phyloP scores from a whole-genome alignment of 2,888 invertebrate genomes.

The Polylopha cassiicola region DNA sequence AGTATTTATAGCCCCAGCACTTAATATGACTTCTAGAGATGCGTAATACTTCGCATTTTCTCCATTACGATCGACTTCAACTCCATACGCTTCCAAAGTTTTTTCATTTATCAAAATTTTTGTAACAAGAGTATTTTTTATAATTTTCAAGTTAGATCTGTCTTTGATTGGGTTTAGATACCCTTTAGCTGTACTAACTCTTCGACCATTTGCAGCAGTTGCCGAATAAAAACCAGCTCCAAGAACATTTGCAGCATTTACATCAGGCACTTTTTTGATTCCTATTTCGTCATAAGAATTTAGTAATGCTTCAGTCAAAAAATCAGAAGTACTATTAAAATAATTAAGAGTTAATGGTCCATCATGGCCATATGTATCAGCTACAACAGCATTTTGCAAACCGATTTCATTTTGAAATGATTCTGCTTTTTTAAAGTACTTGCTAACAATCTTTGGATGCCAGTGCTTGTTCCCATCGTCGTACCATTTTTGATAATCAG shows the following conservation, averaged over 20 bases:
- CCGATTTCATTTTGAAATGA: constrained; percentile 45
- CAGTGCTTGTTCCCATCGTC: constrained; percentile 73
- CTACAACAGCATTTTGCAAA: constrained; percentile 31
- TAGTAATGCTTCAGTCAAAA: constrained; percentile 41
- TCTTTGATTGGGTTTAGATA: constrained; percentile 50
- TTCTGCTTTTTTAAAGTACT: constrained; percentile 74
- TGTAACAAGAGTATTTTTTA: constrained; percentile 67
- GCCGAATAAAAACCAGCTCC: constrained; percentile 67
- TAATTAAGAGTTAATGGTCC: constrained; percentile 66
- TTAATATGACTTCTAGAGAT: constrained; percentile 53
- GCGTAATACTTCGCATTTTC: constrained; percentile 33
- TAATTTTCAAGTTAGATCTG: constrained; percentile 49
- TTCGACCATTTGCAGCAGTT: constrained; percentile 62
- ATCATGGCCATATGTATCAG: constrained; percentile 47
- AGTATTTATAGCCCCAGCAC: constrained; percentile 53
- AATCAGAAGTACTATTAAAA: constrained; percentile 57
- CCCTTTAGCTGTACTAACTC: constrained; percentile 66
- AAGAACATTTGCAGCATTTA: constrained; percentile 55
- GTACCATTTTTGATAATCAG: constrained; percentile 75
- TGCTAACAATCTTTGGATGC: constrained; percentile 51
- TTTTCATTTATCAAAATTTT: constrained; percentile 64
- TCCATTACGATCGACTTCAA: constrained; percentile 44
- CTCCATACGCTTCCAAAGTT: constrained; percentile 52
- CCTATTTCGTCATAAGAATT: constrained; percentile 65
- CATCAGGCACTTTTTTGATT: constrained; percentile 47